Evolutionary conservation across 1,140 invertebrate species (phyloP), one percentile per base, ranked within the genome.

Genomic region (Lineus longissimus): DNA sequence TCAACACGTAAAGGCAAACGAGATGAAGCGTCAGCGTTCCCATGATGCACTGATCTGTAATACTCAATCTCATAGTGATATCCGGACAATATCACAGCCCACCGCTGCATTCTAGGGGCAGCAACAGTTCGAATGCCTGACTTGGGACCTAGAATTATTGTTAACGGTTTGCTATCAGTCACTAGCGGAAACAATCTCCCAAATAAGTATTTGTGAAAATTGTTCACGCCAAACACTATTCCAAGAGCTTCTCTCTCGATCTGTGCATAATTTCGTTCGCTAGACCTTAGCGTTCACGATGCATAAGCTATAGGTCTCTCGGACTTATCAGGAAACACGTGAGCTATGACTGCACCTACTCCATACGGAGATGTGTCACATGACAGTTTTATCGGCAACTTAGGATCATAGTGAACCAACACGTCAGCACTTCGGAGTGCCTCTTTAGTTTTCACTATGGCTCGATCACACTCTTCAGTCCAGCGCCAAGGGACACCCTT

Each of bases 201-300:
- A 64, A 76, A 83, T 9, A 85, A 56, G 65, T 84, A 86, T 55
- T 86, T 69, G 61, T 86, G 81, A 68, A 86, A 86, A 62, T 81
- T 68, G 76, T 73, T 67, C 55, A 84, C 63, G 17, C 79, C 81
- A 73, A 76, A 84, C 43, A 85, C 64, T 29, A 86, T 78, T 2
- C 80, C 76, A 13, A 84, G 71, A 0, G 76, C 84, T 73, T 88
- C 86, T 66, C 82, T 82, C 40, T 88, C 84, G 4, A 85, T 72
- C 62, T 85, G 81, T 19, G 74, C 71, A 69, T 86, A 87, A 15
- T 83, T 82, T 65, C 72, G 68, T 70, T 87, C 83, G 19, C 81
- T 70, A 30, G 62, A 30, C 22, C 69, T 73, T 19, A 86, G 61
- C 1, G 75, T 76, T 62, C 82, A 47, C 0, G 79, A 84, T 2